Base-by-base conservation (phyloP, 2,888 invertebrate genomes). In the Scrobipalpa costella region DNA sequence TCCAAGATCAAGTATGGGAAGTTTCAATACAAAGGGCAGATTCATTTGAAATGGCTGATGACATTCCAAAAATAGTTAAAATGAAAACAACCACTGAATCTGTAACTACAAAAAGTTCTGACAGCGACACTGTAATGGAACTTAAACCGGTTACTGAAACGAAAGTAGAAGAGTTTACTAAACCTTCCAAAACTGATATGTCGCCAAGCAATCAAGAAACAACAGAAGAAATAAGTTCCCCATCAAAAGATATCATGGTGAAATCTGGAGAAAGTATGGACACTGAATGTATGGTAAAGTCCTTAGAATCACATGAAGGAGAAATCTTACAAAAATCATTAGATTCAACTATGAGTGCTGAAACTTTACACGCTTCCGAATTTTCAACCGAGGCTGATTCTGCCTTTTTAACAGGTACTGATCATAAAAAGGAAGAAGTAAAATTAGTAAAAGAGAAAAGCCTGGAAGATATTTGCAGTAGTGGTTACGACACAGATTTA, bases 401-500 rank as follows among this genome's bases (percentile, higher is more conserved):
- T 40, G 92, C 92, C 61, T 90, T 88, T 69, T 76, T 90, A 58
- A 92, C 92, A 40, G 90, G 87, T 62, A 89, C 89, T 13, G 90
- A 85, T 74, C 88, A 84, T 61, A 87, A 80, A 77, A 86, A 80
- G 76, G 92, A 88, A 71, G 90, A 90, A 79, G 75, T 85, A 13
- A 90, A 86, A 74, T 75, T 91, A 63, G 73, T 86, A 5, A 92
- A 90, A 80, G 92, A 92, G 78, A 92, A 91, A 79, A 92, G 90
- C 70, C 76, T 89, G 61, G 95, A 95, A 90, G 95, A 95, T 77
- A 92, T 95, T 70, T 92, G 93, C 73, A 95, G 94, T 77, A 95
- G 94, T 77, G 94, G 94, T 63, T 92, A 93, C 67, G 94, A 94
- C 76, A 93, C 93, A 67, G 94, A 94, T 81, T 92, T 93, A 71